phyloP scores from a whole-genome alignment of 2,113 vertebrate genomes.

The Apaloderma vittatum region DNA sequence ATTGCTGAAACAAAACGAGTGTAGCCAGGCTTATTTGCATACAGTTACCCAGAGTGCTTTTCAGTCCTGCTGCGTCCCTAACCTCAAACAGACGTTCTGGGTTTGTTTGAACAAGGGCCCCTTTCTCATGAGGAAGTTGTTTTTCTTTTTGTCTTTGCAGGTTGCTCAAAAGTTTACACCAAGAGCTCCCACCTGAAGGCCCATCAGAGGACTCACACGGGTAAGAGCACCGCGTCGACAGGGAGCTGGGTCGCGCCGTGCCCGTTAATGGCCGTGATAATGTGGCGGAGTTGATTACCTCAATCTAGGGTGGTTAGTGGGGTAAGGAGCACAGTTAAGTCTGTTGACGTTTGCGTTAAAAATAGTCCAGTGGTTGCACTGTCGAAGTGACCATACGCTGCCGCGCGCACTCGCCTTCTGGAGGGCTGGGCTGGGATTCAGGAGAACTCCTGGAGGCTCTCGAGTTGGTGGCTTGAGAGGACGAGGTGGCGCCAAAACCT shows the following conservation, averaged over 20 bases:
- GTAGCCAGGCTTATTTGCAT: neutral
- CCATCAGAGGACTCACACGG: conserved; percentile 93
- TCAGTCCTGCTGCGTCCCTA: neutral
- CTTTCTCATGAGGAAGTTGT: neutral
- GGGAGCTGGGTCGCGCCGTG: neutral
- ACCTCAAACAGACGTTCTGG: neutral
- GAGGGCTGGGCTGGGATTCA: neutral
- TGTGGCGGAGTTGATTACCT: neutral
- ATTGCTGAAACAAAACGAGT: neutral
- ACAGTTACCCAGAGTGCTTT: neutral
- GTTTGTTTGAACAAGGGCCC: neutral
- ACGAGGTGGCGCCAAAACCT: neutral
- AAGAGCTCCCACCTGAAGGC: conserved; percentile 96
- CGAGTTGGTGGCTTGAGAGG: accelerated
- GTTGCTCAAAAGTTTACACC: conserved; percentile 93
- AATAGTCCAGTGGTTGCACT: neutral
- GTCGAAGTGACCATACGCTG: accelerated
- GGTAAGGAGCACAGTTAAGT: neutral
- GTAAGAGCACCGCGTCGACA: conserved; percentile 63
- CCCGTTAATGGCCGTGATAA: neutral
- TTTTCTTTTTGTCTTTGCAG: conserved; percentile 69
- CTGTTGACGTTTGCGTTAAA: neutral
- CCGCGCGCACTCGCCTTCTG: neutral
- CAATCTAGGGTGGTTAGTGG: neutral
- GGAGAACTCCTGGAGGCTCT: neutral